These are phyloP conservation scores for Drosophila anomelani DNA, from an alignment of 2,888 invertebrate species.

Conservation along the genomic window DNA sequence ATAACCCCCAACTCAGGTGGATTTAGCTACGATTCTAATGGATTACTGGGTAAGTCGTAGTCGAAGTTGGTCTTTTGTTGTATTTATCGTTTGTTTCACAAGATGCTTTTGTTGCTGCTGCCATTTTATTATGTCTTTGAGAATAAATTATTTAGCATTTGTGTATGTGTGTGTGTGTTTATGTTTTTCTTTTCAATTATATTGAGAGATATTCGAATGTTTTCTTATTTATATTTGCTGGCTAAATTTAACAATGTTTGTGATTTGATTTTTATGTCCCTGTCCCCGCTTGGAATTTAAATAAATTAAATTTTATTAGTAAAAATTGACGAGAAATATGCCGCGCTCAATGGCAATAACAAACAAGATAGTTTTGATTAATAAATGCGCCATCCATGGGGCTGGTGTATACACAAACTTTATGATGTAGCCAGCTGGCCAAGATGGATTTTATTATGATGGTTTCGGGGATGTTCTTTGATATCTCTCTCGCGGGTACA, in stretches of 20 bases:
- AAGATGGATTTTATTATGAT: conserved; percentile 46
- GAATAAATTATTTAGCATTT: conserved; percentile 72
- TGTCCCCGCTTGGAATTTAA: conserved; percentile 66
- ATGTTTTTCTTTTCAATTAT: conserved; percentile 40
- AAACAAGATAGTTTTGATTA: conserved; percentile 76
- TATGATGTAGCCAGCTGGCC: conserved; percentile 56
- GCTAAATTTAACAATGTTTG: conserved; percentile 59
- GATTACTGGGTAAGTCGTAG: conserved; percentile 19
- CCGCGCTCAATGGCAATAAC: conserved; percentile 65
- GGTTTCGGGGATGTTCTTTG: conserved; percentile 41
- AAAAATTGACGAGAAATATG: conserved; percentile 74
- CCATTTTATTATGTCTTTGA: conserved; percentile 68
- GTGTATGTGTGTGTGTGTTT: conserved; percentile 8
- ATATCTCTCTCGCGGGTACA: conserved; percentile 29
- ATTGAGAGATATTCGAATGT: conserved; percentile 34
- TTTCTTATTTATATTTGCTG: conserved; percentile 51
- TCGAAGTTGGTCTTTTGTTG: conserved; percentile 6
- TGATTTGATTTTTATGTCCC: conserved; percentile 56
- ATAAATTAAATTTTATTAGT: conserved; percentile 80
- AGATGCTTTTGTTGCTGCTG: conserved; percentile 52
- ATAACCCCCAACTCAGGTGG: not conserved
- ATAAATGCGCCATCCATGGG: conserved; percentile 57
- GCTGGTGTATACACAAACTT: conserved; percentile 41
- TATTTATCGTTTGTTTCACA: conserved; percentile 62
- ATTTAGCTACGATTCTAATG: conserved; percentile 4